Conservation (phyloP, 2,113 vertebrate species). For the Ifrita kowaldi region DNA sequence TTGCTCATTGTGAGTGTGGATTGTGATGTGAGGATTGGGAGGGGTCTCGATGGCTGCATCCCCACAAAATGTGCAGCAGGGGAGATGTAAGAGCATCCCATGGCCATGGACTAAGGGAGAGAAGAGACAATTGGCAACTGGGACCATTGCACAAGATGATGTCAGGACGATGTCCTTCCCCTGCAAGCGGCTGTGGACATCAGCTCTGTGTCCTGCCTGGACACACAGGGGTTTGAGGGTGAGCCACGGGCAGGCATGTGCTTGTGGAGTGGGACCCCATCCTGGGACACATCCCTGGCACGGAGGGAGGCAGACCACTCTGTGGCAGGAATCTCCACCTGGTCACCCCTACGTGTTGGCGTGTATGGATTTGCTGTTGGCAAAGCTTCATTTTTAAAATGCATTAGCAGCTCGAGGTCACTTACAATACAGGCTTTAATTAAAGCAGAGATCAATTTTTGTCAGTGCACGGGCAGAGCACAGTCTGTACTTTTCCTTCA, state of each 20-base stretch:
- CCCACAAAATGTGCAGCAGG: rapidly evolving
- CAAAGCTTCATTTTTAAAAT: slow-evolving; percentile 10
- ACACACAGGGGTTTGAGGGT: not conserved
- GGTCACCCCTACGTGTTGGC: not conserved
- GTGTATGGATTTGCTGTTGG: not conserved
- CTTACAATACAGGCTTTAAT: slow-evolving; percentile 62
- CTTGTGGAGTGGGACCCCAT: rapidly evolving
- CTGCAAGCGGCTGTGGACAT: not conserved
- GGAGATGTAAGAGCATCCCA: not conserved
- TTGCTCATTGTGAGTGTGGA: not conserved
- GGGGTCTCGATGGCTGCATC: rapidly evolving
- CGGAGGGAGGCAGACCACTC: not conserved
- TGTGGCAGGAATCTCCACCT: not conserved
- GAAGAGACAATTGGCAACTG: not conserved
- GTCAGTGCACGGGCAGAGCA: slow-evolving; percentile 44
- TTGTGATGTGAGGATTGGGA: rapidly evolving
- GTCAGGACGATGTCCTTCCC: not conserved
- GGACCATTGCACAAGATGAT: not conserved
- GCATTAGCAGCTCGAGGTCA: slow-evolving; percentile 57
- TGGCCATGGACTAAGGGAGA: rapidly evolving
- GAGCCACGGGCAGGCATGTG: rapidly evolving
- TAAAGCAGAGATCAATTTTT: slow-evolving; percentile 67
- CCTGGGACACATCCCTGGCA: rapidly evolving
- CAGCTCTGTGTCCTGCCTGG: not conserved
- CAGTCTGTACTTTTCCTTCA: slow-evolving; percentile 59